Conservation (phyloP, 2,888 invertebrate genomes). For the Meloe dianella region DNA sequence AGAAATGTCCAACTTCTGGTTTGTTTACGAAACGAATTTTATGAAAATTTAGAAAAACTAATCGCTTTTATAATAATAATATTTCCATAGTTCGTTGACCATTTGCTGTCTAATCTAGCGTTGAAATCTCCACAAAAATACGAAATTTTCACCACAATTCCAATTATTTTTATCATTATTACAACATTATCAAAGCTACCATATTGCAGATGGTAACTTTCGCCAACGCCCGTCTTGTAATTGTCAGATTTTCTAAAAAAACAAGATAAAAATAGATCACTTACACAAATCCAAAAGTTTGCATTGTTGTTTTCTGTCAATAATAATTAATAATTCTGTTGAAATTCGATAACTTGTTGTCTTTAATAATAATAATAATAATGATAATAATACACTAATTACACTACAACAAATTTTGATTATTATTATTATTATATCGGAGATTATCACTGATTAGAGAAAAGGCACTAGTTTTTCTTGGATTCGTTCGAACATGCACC, state of each 20-base stretch:
- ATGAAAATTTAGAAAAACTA: neutral
- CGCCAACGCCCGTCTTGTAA: neutral
- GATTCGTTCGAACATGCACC: slow-evolving; percentile 18
- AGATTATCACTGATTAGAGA: neutral
- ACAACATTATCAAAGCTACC: slow-evolving; percentile 4
- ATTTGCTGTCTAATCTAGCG: slow-evolving; percentile 6
- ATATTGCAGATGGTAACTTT: neutral
- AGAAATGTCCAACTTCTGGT: neutral
- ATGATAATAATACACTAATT: too few species aligned
- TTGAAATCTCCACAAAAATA: neutral
- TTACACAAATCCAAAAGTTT: neutral
- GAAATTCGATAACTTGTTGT: too few species aligned
- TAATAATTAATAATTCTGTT: too few species aligned
- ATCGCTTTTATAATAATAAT: neutral
- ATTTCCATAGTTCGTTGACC: slow-evolving; percentile 7
- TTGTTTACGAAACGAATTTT: neutral
- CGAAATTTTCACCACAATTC: neutral
- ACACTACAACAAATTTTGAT: neutral
- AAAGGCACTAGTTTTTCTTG: neutral
- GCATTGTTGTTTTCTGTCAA: too few species aligned
- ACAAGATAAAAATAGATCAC: too few species aligned
- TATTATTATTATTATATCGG: slow-evolving; percentile 9
- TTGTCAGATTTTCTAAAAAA: neutral
- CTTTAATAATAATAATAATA: too few species aligned
- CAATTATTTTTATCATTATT: neutral